Evolutionary conservation across 2,113 vertebrate species (phyloP).

Genomic region (Perca schrenkii): DNA sequence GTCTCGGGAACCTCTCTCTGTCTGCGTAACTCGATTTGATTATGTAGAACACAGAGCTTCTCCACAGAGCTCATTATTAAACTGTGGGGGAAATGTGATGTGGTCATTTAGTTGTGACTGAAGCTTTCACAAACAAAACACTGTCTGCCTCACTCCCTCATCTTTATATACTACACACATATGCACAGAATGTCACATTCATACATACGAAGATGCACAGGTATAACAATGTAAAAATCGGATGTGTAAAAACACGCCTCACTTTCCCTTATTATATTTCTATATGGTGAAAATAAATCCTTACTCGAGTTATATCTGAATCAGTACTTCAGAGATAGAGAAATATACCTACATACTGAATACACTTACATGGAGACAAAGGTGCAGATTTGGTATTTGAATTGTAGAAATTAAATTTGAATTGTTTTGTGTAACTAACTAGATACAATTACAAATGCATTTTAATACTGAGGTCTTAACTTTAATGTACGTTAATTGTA

Average conservation of each 20-base stretch:
- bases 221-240: neutral
- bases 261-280: neutral
- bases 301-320: slow-evolving; percentile 33
- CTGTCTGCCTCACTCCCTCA: neutral
- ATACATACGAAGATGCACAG: neutral
- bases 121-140: slow-evolving; percentile 18
- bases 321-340: slow-evolving; percentile 46
- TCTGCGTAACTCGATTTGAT: slow-evolving; percentile 30
- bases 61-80: slow-evolving; percentile 55
- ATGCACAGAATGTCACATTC: neutral
- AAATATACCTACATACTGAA: slow-evolving; percentile 6
- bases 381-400: neutral
- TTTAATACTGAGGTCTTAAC: neutral
- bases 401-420: no score
- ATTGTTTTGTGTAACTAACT: neutral
- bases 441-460: neutral
- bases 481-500: neutral
- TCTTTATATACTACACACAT: neutral
- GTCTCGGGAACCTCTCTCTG: slow-evolving; percentile 18
- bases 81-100: neutral
- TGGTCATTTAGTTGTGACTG: slow-evolving; percentile 20
- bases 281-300: slow-evolving; percentile 34
- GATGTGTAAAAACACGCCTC: neutral
- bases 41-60: slow-evolving; percentile 45
- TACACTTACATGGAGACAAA: neutral